Conservation (phyloP, 2,113 vertebrate species). For the Neolamprologus ventralis region DNA sequence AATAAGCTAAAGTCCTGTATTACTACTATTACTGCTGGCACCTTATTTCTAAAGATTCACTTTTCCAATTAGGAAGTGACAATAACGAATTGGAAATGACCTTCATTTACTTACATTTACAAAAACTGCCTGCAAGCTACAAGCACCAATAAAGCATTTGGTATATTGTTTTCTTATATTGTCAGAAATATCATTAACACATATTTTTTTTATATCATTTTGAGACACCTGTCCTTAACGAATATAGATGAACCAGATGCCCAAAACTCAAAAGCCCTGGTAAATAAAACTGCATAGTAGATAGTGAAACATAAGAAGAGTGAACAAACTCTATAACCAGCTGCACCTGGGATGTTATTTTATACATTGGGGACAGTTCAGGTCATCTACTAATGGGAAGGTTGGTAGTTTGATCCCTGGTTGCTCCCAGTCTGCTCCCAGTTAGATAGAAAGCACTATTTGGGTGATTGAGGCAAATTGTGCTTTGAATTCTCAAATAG, state of each 20-base stretch:
- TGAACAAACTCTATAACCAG: neutral
- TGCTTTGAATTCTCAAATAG: neutral
- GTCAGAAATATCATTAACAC: neutral
- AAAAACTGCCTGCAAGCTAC: neutral
- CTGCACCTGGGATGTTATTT: neutral
- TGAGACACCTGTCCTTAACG: fast-evolving
- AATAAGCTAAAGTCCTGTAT: neutral
- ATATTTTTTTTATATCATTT: neutral
- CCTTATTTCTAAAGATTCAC: neutral
- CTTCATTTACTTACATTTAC: neutral
- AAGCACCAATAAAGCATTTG: neutral
- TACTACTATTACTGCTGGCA: neutral
- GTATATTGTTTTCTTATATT: neutral
- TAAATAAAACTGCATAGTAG: neutral
- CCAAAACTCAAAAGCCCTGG: neutral
- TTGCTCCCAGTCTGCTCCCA: neutral
- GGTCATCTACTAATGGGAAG: neutral
- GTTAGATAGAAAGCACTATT: neutral
- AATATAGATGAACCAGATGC: neutral
- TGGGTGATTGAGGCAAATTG: neutral
- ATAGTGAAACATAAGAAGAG: neutral
- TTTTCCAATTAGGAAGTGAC: neutral
- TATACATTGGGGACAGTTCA: neutral
- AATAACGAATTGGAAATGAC: fast-evolving
- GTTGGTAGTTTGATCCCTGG: neutral